Conservation (phyloP, 2,113 vertebrate species). For the Herpetotheres cachinnans region DNA sequence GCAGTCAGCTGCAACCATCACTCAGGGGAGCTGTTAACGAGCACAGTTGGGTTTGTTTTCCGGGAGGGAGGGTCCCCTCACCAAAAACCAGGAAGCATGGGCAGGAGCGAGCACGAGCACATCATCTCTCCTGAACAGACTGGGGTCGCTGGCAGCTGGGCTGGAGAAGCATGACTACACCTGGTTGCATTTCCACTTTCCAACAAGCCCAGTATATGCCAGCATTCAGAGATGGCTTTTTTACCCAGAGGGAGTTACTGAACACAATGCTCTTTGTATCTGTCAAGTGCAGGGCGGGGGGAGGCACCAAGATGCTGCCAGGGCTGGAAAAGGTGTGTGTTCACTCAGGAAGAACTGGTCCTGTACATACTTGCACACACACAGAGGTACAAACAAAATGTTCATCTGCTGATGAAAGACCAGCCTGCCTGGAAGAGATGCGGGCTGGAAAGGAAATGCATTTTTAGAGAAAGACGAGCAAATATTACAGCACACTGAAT, state of each 20-base stretch:
- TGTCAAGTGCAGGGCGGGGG: not conserved
- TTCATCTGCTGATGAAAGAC: slow-evolving; percentile 58
- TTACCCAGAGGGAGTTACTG: slow-evolving; percentile 10
- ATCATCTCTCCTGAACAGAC: not conserved
- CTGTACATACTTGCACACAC: slow-evolving; percentile 46
- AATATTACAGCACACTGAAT: not conserved
- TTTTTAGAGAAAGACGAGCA: slow-evolving; percentile 12
- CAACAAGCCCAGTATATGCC: not conserved
- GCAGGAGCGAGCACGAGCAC: not conserved
- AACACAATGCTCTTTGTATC: slow-evolving; percentile 41
- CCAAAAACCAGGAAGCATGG: not conserved
- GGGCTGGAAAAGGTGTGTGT: not conserved
- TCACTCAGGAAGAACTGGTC: slow-evolving; percentile 10
- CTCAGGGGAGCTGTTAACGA: not conserved
- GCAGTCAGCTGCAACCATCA: not conserved
- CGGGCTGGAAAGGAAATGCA: slow-evolving; percentile 28
- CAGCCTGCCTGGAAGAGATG: slow-evolving; percentile 18
- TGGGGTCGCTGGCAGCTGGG: not conserved
- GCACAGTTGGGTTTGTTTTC: not conserved
- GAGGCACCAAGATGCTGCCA: slow-evolving; percentile 9
- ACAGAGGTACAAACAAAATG: slow-evolving; percentile 3
- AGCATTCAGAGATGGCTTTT: not conserved
- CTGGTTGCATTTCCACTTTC: slow-evolving; percentile 33
- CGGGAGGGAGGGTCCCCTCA: not conserved
- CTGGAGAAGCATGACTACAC: not conserved